A percentile compares a stretch with the other conserved stretches of the same genome.
These are phyloP conservation scores for Epinephelus cyanopodus DNA, from an alignment of 2,113 vertebrate genomes.

Conservation along the genomic window DNA sequence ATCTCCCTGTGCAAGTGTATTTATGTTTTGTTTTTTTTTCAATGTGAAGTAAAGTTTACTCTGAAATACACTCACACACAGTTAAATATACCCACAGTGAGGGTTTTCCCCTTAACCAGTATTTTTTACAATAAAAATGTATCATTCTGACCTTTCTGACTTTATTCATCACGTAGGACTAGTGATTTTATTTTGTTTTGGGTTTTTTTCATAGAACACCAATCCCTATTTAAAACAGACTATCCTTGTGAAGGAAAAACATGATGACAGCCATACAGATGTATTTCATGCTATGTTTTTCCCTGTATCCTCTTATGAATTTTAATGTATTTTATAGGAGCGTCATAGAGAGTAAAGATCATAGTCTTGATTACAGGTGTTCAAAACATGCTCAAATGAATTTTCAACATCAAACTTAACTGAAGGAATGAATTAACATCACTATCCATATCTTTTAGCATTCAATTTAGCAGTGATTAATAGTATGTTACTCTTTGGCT, in stretches of 20 bases:
- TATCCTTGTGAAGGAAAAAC: not conserved
- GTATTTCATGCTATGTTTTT: not conserved
- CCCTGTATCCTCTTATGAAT: not conserved
- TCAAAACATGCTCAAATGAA: not conserved
- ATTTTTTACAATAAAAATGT: not conserved
- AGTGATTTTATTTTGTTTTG: too few species aligned
- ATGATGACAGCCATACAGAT: not conserved
- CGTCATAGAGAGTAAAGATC: not conserved
- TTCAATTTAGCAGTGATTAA: not conserved
- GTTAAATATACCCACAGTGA: not conserved
- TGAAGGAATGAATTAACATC: not conserved
- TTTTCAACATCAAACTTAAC: not conserved
- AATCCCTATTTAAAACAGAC: not conserved
- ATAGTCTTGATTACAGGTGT: not conserved
- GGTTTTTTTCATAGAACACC: not conserved
- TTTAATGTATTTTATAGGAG: not conserved
- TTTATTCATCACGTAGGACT: not conserved
- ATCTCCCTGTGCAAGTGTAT: not conserved
- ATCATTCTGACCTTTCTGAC: not conserved
- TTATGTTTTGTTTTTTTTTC: not conserved
- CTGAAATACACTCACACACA: not conserved
- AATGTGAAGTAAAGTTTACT: constrained; percentile 1
- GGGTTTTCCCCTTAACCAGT: not conserved
- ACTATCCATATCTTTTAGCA: not conserved
- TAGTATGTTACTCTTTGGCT: not conserved